phyloP scores from a whole-genome alignment of 2,888 invertebrate genomes.

The Sacculina carcini region DNA sequence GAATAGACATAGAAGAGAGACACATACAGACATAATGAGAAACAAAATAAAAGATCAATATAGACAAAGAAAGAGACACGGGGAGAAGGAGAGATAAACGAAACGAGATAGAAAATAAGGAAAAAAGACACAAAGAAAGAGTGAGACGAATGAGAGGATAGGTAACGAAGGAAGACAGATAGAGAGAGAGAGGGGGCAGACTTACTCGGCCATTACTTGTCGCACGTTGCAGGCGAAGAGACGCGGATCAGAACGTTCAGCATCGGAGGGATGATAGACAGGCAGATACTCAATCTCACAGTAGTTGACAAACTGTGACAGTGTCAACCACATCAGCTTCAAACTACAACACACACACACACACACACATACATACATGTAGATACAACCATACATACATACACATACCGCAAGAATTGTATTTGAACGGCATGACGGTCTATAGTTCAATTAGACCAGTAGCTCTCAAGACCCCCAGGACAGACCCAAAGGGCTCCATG shows the following conservation, averaged over 20 bases:
- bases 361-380: background rate
- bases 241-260: conserved; percentile 59
- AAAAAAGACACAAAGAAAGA: background rate
- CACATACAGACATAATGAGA: background rate
- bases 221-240: conserved; percentile 71
- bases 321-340: conserved; percentile 58
- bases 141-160: background rate
- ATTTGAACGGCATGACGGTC: background rate
- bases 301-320: conserved; percentile 34
- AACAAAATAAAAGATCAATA: background rate
- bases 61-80: background rate
- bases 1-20: no score
- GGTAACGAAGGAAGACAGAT: background rate
- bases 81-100: background rate
- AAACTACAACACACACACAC: conserved; percentile 27
- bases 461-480: no score
- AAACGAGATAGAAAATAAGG: background rate
- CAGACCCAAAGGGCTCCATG: no score
- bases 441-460: no score
- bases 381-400: background rate
- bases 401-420: background rate
- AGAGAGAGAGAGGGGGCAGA: background rate
- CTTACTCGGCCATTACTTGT: conserved; percentile 36
- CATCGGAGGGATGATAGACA: conserved; percentile 62
- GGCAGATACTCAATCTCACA: conserved; percentile 54